Evolutionary conservation across 2,888 invertebrate genomes (phyloP), one percentile per base, ranked within the genome.

Genomic region (Drosophila atroscutellata): DNA sequence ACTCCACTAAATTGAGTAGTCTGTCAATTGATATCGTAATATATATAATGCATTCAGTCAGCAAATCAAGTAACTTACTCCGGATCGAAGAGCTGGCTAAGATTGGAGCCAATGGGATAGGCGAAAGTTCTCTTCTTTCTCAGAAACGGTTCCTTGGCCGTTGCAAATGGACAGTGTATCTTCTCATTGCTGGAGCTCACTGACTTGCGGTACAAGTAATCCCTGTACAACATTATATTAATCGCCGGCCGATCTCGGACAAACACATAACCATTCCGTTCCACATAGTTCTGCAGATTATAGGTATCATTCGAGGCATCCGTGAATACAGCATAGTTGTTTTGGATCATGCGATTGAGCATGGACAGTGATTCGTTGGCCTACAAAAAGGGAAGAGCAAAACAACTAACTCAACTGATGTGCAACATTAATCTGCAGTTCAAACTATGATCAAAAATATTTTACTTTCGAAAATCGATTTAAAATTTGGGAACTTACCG

Each of bases 101-200:
- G 93, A 30, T 94, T 94, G 59, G 96, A 96, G 20, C 94, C 93
- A 5, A 92, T 93, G 0, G 95, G 95, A 91, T 95, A 97, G 0
- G 95, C 96, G 84, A 97, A 97, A 0, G 96, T 96, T 69, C 97
- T 94, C 28, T 95, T 94, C 76, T 94, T 94, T 45, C 94, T 94
- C 86, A 96, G 94, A 76, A 97, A 95, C 0, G 95, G 93, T 52
- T 95, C 94, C 24, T 95, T 95, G 9, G 96, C 96, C 59, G 96
- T 94, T 0, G 97, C 97, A 89, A 95, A 97, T 0, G 96, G 95
- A 89, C 97, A 97, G 59, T 96, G 94, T 0, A 95, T 92, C 15
- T 94, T 93, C 89, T 97, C 96, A 0, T 94, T 93, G 0, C 94
- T 90, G 0, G 93, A 94, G 75, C 94, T 93, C 34, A 94, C 83